A percentile compares a stretch with the other conserved stretches of the same genome.
These are phyloP conservation scores for Rhodinocichla rosea DNA, from an alignment of 2,113 vertebrate genomes.

Conservation along the genomic window DNA sequence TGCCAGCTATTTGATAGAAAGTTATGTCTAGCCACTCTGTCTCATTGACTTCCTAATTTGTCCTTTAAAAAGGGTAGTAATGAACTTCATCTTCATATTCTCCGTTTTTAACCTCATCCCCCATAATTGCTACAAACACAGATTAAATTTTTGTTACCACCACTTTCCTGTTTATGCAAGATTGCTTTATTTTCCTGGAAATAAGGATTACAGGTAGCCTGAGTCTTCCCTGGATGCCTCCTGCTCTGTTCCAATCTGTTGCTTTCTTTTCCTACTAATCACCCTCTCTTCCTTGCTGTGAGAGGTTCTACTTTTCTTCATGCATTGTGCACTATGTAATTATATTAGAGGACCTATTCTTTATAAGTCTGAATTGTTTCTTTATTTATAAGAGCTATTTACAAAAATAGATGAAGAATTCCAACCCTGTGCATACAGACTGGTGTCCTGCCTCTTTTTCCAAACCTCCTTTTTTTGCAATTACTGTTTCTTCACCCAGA, in stretches of 20 bases:
- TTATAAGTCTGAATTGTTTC: background rate
- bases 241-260: background rate
- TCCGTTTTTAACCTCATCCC: background rate
- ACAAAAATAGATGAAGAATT: background rate
- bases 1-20: background rate
- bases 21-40: background rate
- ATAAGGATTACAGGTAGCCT: background rate
- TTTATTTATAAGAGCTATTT: background rate
- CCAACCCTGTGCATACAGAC: background rate
- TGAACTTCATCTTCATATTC: background rate
- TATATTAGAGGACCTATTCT: background rate
- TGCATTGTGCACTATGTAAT: background rate
- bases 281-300: background rate
- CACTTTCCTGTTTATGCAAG: background rate
- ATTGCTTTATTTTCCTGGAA: background rate
- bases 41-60: slow-evolving; percentile 5
- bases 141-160: background rate
- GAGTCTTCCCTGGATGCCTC: background rate
- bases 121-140: background rate
- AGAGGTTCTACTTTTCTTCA: background rate
- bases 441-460: background rate
- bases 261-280: background rate
- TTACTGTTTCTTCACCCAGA: background rate
- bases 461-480: background rate
- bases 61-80: background rate